These are phyloP conservation scores for Cephonodes hylas DNA, from an alignment of 2,888 invertebrate species.

Conservation along the genomic window DNA sequence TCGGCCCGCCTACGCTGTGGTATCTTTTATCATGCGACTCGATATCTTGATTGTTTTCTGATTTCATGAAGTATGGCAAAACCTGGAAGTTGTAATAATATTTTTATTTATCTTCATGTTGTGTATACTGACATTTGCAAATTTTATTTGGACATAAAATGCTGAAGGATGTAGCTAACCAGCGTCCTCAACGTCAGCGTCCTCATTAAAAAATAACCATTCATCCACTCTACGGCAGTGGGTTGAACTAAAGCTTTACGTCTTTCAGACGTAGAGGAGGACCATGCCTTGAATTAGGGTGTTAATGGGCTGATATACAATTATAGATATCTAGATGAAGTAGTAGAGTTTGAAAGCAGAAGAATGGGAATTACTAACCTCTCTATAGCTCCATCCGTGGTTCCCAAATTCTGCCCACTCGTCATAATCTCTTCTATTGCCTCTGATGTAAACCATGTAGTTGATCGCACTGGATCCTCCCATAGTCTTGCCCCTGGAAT, in stretches of 20 bases:
- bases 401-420: constrained; percentile 84
- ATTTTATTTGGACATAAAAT: too few species aligned
- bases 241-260: too few species aligned
- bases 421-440: constrained; percentile 82
- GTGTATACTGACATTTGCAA: too few species aligned
- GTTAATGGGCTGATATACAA: too few species aligned
- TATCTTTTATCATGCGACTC: constrained; percentile 77
- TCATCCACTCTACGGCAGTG: too few species aligned
- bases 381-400: constrained; percentile 82
- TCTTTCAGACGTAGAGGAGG: too few species aligned
- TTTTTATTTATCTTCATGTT: neutral
- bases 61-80: constrained; percentile 86
- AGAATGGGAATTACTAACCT: constrained; percentile 47
- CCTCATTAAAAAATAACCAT: too few species aligned
- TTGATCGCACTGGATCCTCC: constrained; percentile 86
- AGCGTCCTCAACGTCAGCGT: too few species aligned
- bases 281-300: too few species aligned
- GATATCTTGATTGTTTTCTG: constrained; percentile 82
- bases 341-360: neutral
- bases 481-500: constrained; percentile 82
- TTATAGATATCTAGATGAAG: neutral
- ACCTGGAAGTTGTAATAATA: constrained; percentile 55
- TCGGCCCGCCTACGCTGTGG: constrained; percentile 83
- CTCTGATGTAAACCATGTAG: constrained; percentile 84
- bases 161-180: too few species aligned